A percentile compares a stretch with the other conserved stretches of the same genome.
Evolutionary conservation across 1,140 invertebrate species (phyloP).

Genomic region (Geopemphigus sp.): DNA sequence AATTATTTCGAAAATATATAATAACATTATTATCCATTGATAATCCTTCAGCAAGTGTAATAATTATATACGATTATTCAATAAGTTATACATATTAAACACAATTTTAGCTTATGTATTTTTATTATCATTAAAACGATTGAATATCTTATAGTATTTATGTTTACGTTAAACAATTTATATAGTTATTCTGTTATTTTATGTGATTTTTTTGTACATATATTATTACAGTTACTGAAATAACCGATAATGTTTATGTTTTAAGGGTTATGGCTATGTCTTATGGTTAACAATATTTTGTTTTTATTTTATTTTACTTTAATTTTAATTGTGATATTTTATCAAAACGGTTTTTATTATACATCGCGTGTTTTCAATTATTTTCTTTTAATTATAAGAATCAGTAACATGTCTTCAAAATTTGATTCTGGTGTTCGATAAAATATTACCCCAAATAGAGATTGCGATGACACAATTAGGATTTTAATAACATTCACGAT

Average conservation of each 20-base stretch:
- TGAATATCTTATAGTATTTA: conserved; percentile 38
- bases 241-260: background rate
- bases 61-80: background rate
- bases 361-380: conserved; percentile 5
- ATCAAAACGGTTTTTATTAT: conserved; percentile 46
- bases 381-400: background rate
- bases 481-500: too few relatives aligned
- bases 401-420: too few relatives aligned
- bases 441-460: too few relatives aligned
- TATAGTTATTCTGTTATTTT: conserved; percentile 35
- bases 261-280: conserved; percentile 47
- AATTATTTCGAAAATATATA: background rate
- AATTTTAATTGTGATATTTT: conserved; percentile 47
- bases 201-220: conserved; percentile 36
- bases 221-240: conserved; percentile 14
- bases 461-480: too few relatives aligned
- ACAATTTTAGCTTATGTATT: conserved; percentile 17
- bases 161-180: conserved; percentile 39
- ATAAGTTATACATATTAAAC: conserved; percentile 9
- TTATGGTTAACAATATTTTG: conserved; percentile 44
- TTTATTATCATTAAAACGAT: background rate
- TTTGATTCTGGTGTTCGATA: too few relatives aligned
- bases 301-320: conserved; percentile 40
- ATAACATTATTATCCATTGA: background rate
- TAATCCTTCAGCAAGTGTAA: background rate